Percentiles rank a stretch among this genome's conserved stretches.
Evolutionary conservation across 2,113 vertebrate species (phyloP).

Genomic region (Nettapus auritus): DNA sequence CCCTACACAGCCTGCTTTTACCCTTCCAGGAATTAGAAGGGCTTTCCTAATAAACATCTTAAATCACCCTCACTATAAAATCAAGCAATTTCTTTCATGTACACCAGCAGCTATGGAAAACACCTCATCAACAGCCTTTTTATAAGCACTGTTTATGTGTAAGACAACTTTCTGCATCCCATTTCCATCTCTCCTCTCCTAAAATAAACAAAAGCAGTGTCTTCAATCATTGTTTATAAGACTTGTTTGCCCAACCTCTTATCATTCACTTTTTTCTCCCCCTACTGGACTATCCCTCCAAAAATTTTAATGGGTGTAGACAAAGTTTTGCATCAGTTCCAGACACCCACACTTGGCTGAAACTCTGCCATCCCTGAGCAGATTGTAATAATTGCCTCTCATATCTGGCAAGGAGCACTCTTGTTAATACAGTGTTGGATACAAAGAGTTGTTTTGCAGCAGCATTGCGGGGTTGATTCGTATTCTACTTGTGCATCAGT

Average conservation of each 20-base stretch:
- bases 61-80: neutral
- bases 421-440: neutral
- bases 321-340: neutral
- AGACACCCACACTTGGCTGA: neutral
- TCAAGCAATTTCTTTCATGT: neutral
- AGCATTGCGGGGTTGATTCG: neutral
- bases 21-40: neutral
- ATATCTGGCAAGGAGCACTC: neutral
- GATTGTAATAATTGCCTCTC: neutral
- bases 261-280: neutral
- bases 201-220: neutral
- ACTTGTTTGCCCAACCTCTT: neutral
- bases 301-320: neutral
- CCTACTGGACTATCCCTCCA: neutral
- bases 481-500: conserved; percentile 43
- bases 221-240: neutral
- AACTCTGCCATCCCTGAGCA: conserved; percentile 2
- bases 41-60: conserved; percentile 8
- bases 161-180: neutral
- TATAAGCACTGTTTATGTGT: neutral
- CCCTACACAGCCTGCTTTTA: neutral
- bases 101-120: neutral
- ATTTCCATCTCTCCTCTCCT: neutral
- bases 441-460: conserved; percentile 9
- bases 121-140: neutral